A percentile compares a stretch with the other conserved stretches of the same genome.
Conservation (phyloP, 2,113 vertebrate genomes). For the Pomatorhinus ruficollis region DNA sequence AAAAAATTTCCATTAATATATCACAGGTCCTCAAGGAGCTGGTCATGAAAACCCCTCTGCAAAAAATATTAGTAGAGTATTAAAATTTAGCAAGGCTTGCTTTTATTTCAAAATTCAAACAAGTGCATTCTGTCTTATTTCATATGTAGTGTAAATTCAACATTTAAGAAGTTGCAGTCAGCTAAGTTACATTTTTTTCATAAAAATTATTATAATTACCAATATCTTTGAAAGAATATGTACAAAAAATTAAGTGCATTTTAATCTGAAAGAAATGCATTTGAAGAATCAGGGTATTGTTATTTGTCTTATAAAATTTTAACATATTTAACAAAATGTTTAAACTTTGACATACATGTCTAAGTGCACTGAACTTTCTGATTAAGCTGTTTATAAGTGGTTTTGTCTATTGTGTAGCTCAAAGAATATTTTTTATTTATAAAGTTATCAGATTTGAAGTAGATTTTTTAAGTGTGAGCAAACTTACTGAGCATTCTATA, state of each 20-base stretch:
- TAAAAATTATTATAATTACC: background rate
- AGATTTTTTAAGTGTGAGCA: background rate
- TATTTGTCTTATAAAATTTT: background rate
- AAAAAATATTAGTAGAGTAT: background rate
- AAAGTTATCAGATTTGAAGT: background rate
- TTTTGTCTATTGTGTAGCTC: background rate
- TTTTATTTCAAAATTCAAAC: background rate
- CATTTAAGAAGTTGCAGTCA: background rate
- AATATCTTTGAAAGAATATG: background rate
- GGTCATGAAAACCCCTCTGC: background rate
- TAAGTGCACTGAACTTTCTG: background rate
- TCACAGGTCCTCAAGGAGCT: background rate
- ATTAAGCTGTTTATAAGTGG: background rate
- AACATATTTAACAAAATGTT: background rate
- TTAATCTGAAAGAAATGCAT: background rate
- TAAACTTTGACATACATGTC: background rate
- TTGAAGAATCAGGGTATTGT: background rate
- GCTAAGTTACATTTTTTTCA: background rate
- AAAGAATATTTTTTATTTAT: background rate
- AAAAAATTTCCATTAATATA: background rate
- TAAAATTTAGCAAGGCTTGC: background rate
- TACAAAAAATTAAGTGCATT: background rate
- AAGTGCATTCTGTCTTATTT: background rate
- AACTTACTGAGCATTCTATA: background rate
- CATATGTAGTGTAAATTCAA: background rate